Evolutionary conservation across 2,888 invertebrate genomes (phyloP).

Genomic region (Diploptera punctata): DNA sequence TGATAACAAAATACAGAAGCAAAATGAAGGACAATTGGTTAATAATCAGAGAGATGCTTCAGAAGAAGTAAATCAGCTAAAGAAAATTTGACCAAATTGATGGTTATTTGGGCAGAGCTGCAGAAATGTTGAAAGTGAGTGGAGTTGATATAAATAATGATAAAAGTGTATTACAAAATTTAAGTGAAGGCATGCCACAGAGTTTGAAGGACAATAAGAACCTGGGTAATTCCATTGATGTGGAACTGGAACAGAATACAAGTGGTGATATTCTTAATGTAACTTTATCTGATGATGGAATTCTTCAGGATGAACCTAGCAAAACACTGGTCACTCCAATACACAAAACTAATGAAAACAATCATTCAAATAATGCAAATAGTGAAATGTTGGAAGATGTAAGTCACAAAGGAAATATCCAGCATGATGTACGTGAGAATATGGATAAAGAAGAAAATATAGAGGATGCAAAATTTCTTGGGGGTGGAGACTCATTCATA

Average conservation of each 20-base stretch:
- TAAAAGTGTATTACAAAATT: neutral
- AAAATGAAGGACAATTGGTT: no score
- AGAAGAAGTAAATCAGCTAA: no score
- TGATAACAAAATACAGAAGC: no score
- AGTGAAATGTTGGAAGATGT: neutral
- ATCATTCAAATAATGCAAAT: neutral
- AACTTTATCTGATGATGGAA: constrained; percentile 49
- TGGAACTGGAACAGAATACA: constrained; percentile 51
- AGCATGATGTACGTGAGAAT: neutral
- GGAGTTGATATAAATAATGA: neutral
- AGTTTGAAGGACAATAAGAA: neutral
- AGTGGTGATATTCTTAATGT: constrained; percentile 51
- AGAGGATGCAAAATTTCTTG: neutral
- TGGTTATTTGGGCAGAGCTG: constrained; percentile 25
- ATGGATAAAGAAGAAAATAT: neutral
- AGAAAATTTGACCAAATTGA: neutral
- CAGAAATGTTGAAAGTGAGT: constrained; percentile 23
- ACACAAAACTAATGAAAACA: no score
- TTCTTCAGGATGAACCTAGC: constrained; percentile 31
- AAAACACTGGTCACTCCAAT: neutral
- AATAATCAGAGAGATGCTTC: no score
- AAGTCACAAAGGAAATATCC: neutral
- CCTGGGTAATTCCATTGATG: constrained; percentile 42
- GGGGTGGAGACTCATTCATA: neutral
- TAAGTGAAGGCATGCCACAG: neutral